These are phyloP conservation scores for Drosophila hydei DNA, from an alignment of 1,140 invertebrate species.

Conservation along the genomic window DNA sequence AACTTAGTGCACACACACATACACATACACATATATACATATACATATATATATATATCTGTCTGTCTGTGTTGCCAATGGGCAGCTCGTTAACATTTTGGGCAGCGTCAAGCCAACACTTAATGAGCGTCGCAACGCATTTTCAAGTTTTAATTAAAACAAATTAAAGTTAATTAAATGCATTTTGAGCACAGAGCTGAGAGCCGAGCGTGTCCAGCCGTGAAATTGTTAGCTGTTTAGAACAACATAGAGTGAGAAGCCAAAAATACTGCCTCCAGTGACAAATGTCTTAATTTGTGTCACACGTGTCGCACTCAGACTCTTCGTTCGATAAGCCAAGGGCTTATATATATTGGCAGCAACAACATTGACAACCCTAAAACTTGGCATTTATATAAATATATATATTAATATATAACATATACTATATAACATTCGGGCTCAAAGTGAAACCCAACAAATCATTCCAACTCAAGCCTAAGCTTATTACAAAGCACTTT, in stretches of 20 bases:
- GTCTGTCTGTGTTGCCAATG: constrained; percentile 7
- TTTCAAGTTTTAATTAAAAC: constrained; percentile 58
- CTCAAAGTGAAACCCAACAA: constrained; percentile 26
- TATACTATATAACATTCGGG: background rate
- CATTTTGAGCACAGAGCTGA: constrained; percentile 23
- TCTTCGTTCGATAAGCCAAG: constrained; percentile 10
- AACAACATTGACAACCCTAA: background rate
- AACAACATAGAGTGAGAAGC: constrained; percentile 11
- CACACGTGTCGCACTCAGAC: constrained; percentile 31
- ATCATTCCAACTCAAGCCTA: constrained; percentile 44
- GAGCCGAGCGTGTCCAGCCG: constrained; percentile 18
- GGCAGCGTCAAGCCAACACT: constrained; percentile 7
- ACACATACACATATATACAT: background rate
- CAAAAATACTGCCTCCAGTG: constrained; percentile 6
- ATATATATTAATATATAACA: background rate
- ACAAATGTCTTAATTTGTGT: constrained; percentile 48
- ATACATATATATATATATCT: constrained; percentile 3
- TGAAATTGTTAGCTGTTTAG: constrained; percentile 45
- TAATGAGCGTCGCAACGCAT: constrained; percentile 46
- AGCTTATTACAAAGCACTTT: constrained; percentile 45
- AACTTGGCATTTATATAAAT: constrained; percentile 10
- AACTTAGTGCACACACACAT: constrained; percentile 22
- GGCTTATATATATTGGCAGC: background rate
- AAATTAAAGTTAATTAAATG: constrained; percentile 59
- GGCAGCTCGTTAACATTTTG: constrained; percentile 31